Conservation (phyloP, 2,113 vertebrate species). For the Gobio gobio region DNA sequence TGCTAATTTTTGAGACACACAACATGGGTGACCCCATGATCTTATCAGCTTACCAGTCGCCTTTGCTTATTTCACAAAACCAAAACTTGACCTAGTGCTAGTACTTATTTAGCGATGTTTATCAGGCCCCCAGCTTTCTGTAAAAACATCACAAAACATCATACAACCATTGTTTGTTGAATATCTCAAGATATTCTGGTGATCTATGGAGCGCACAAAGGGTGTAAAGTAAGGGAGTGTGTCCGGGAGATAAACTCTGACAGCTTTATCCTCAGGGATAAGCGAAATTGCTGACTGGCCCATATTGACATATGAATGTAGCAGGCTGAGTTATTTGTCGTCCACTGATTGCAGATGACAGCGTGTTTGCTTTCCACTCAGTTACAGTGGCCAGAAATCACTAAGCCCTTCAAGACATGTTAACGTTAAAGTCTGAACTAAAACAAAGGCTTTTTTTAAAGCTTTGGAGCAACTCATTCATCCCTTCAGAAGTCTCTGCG, state of each 20-base stretch:
- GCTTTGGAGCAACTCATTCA: background rate
- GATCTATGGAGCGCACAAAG: background rate
- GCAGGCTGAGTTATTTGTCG: constrained; percentile 3
- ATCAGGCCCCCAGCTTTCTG: background rate
- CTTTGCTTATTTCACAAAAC: background rate
- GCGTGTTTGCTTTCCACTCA: constrained; percentile 3
- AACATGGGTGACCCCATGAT: background rate
- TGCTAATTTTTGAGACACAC: background rate
- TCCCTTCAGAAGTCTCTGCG: background rate
- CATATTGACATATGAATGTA: background rate
- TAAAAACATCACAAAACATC: background rate
- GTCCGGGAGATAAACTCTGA: background rate
- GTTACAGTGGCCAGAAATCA: constrained; percentile 25
- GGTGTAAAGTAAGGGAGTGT: constrained; percentile 7
- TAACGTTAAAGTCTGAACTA: background rate
- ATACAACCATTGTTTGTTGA: background rate
- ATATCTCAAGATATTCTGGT: background rate
- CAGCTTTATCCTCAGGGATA: constrained; percentile 1
- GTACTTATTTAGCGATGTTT: background rate
- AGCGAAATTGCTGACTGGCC: background rate
- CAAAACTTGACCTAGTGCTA: background rate
- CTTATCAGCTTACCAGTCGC: background rate
- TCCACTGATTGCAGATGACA: constrained; percentile 12
- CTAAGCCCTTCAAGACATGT: background rate
- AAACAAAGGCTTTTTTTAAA: background rate